Percentiles rank a stretch among this genome's conserved stretches.
Conservation (phyloP, 2,113 vertebrate species). For the Microtus pennsylvanicus region DNA sequence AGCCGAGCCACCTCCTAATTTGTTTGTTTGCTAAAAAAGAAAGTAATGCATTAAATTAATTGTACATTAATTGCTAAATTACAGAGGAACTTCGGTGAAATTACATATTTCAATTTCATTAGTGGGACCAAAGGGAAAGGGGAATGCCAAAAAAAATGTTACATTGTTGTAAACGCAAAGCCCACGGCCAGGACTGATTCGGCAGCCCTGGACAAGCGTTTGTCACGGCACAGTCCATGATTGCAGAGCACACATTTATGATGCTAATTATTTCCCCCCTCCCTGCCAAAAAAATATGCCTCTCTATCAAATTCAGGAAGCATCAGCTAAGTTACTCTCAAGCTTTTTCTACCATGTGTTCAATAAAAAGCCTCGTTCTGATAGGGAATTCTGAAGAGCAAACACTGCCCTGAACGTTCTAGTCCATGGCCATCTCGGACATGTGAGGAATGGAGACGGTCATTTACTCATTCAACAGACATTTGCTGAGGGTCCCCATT, state of each 20-base stretch:
- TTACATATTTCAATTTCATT: slow-evolving; percentile 75
- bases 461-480: slow-evolving; percentile 48
- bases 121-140: slow-evolving; percentile 58
- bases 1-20: slow-evolving; percentile 70
- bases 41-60: slow-evolving; percentile 79
- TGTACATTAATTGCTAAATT: slow-evolving; percentile 80
- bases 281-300: background rate
- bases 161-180: slow-evolving; percentile 54
- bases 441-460: background rate
- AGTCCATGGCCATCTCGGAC: background rate
- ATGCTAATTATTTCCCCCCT: slow-evolving; percentile 48
- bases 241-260: slow-evolving; percentile 42
- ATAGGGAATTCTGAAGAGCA: slow-evolving; percentile 13
- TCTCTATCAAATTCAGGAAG: slow-evolving; percentile 37
- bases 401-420: background rate
- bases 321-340: background rate
- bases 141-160: slow-evolving; percentile 46
- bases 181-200: slow-evolving; percentile 43
- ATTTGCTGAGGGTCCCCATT: background rate
- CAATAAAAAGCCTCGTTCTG: background rate
- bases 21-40: slow-evolving; percentile 79
- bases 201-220: background rate
- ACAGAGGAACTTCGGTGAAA: slow-evolving; percentile 73
- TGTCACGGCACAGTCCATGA: background rate
- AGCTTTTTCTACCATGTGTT: background rate